Conservation (phyloP, 2,888 invertebrate genomes). For the Habroteleia sp. region DNA sequence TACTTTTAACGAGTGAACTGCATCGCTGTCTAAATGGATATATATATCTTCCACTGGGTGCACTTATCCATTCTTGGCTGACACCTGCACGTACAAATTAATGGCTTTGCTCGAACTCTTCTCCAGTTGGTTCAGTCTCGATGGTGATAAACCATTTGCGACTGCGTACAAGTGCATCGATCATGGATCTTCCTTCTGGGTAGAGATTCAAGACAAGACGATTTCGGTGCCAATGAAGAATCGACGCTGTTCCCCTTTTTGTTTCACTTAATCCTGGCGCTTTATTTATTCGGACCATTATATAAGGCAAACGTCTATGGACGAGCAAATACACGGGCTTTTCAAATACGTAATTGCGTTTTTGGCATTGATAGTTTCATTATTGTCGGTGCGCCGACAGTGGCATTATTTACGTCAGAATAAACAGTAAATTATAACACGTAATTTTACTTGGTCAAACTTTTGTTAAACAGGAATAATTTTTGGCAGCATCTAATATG, state of each 20-base stretch:
- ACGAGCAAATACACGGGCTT: too few species aligned
- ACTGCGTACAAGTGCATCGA: slow-evolving; percentile 68
- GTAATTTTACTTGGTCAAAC: too few species aligned
- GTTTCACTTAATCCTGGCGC: slow-evolving; percentile 5
- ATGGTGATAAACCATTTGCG: slow-evolving; percentile 74
- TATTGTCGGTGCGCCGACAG: too few species aligned
- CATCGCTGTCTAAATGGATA: slow-evolving; percentile 77
- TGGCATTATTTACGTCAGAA: too few species aligned
- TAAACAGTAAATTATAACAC: too few species aligned
- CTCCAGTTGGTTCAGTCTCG: slow-evolving; percentile 65
- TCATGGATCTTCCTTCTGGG: slow-evolving; percentile 59
- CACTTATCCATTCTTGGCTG: slow-evolving; percentile 79
- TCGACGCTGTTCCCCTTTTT: slow-evolving; percentile 25
- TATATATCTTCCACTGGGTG: slow-evolving; percentile 78
- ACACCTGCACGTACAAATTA: slow-evolving; percentile 79
- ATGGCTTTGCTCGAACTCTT: slow-evolving; percentile 74
- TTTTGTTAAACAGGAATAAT: too few species aligned
- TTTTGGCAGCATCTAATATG: too few species aligned
- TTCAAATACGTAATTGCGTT: too few species aligned
- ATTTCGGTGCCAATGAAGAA: slow-evolving; percentile 36
- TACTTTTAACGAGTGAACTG: slow-evolving; percentile 78
- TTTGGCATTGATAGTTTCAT: too few species aligned
- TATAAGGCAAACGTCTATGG: too few species aligned
- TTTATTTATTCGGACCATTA: slow-evolving; percentile 11
- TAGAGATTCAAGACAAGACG: slow-evolving; percentile 29